Evolutionary conservation across 2,113 vertebrate genomes (phyloP), one percentile per base, ranked within the genome.

Genomic region (Thunnus thynnus): DNA sequence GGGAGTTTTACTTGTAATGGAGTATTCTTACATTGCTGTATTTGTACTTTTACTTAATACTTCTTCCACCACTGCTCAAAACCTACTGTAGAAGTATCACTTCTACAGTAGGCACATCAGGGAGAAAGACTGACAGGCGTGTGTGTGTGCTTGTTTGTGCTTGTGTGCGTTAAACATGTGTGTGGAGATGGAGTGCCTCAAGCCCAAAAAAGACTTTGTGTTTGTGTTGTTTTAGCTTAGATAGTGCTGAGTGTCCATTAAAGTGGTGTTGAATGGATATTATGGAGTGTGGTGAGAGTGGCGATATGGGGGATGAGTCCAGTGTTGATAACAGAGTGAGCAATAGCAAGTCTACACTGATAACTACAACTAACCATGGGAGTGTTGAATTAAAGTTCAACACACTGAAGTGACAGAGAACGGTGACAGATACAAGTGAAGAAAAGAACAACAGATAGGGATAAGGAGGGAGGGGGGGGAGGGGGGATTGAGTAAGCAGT

Each of bases 401-500:
- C 60, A 46, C 7, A 13, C 0, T 30, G 20, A 62, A 64, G 76
- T 73, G 72, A 70, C 52, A 60, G 41, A 66, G 36, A 76, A 48
- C 22, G 25, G n/a, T 66, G 69, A 66, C 64, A 44, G 27, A 76
- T 52, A 71, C 17, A 47, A 36, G 7, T 12, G 63, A 74, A 65
- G 57, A 58, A 63, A 74, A 66, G 50, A 75, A 47, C 36, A 57
- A 47, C 50, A 80, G 73, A 76, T 69, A 69, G 56, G 66, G 82
- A 64, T 55, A 32, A 58, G 74, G 27, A 69, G 80, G 51, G 71
- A 75, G 47, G 83, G 70, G 36, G 7, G 62, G 72, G 22, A 69
- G 80, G 47, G 67, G 75, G 51, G 81, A 68, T 48, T 66, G 76
- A 90, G 81, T 88, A 87, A 89, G 86, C 78, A 73, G 63, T 60